Conservation (phyloP, 2,797 vertebrate species). For the Thaleichthys pacificus region DNA sequence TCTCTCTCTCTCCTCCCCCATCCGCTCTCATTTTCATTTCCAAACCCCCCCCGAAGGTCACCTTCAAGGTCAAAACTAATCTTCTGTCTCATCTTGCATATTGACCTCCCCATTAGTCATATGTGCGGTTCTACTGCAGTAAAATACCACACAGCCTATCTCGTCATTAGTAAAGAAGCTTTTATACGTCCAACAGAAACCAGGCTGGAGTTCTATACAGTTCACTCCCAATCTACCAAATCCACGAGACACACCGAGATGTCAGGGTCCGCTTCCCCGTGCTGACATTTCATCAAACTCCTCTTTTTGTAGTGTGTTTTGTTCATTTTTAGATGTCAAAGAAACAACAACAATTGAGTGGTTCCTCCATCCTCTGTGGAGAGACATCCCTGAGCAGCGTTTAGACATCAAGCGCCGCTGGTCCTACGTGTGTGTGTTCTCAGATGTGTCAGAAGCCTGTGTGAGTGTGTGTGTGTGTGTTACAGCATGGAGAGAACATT, state of each 20-base stretch:
- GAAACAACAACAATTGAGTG: background rate
- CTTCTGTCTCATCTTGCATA: slow-evolving; percentile 67
- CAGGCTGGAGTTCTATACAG: background rate
- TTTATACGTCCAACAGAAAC: slow-evolving; percentile 15
- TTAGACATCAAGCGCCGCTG: background rate
- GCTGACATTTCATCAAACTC: background rate
- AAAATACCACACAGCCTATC: slow-evolving; percentile 33
- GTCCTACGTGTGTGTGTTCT: background rate
- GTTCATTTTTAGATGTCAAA: background rate
- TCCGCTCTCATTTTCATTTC: slow-evolving; percentile 67
- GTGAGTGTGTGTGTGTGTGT: slow-evolving; percentile 3
- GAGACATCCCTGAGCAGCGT: background rate
- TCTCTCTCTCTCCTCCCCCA: slow-evolving; percentile 18
- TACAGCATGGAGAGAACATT: background rate
- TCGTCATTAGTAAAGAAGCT: slow-evolving; percentile 6
- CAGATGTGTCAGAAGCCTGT: background rate
- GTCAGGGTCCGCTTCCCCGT: background rate
- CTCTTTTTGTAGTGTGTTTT: background rate
- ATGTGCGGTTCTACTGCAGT: slow-evolving; percentile 54
- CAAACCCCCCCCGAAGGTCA: slow-evolving; percentile 64
- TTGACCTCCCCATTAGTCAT: slow-evolving; percentile 62
- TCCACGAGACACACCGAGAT: background rate
- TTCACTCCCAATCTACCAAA: background rate
- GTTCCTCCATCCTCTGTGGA: background rate
- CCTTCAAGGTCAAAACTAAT: slow-evolving; percentile 80